Evolutionary conservation across 2,888 invertebrate genomes (phyloP).

Genomic region (Hirtodrosophila histrioides): DNA sequence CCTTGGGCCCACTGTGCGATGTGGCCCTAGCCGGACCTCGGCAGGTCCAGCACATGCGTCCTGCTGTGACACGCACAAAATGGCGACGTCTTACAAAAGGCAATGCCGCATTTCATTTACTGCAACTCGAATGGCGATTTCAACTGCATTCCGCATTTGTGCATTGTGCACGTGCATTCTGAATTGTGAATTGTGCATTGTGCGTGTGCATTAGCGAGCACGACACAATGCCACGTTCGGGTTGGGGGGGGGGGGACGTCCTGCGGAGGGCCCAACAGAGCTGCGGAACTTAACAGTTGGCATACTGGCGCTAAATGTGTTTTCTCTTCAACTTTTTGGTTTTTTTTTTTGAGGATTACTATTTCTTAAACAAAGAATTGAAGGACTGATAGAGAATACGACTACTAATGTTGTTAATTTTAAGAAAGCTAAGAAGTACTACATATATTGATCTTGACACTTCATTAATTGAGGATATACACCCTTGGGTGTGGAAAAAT

Average conservation of each 20-base stretch:
- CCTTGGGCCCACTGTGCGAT: constrained; percentile 8
- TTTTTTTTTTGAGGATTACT: no score
- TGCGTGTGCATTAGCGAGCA: constrained; percentile 66
- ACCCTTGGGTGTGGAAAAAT: no score
- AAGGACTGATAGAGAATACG: no score
- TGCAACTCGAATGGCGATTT: constrained; percentile 38
- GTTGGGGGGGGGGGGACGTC: constrained; percentile 11
- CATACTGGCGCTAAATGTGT: constrained; percentile 22
- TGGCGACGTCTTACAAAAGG: constrained; percentile 58
- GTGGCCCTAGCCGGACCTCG: constrained; percentile 63
- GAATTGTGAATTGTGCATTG: constrained; percentile 44
- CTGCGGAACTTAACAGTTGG: background rate
- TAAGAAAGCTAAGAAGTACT: no score
- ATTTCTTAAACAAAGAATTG: no score
- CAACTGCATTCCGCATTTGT: constrained; percentile 48
- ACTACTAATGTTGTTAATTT: no score
- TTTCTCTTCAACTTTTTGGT: no score
- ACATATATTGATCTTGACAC: no score
- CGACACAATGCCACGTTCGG: constrained; percentile 22
- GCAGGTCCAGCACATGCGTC: constrained; percentile 31
- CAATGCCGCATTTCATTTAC: constrained; percentile 67
- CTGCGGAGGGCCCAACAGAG: background rate
- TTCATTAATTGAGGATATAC: no score
- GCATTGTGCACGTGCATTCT: constrained; percentile 54
- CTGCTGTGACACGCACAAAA: constrained; percentile 61